Evolutionary conservation across 2,888 invertebrate genomes (phyloP).

Genomic region (Microctonus brassicae): DNA sequence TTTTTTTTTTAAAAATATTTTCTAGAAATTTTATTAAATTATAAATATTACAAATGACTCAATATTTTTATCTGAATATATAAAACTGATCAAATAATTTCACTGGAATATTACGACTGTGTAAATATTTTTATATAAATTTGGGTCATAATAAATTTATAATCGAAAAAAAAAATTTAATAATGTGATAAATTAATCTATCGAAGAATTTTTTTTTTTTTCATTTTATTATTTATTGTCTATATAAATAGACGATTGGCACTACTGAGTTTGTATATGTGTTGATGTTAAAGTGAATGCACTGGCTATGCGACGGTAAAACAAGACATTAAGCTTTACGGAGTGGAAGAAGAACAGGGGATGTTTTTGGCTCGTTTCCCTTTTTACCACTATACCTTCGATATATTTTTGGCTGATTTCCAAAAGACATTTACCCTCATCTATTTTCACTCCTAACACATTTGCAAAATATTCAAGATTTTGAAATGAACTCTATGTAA

Average conservation of each 20-base stretch:
- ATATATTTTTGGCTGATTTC: constrained; percentile 26
- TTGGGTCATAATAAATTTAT: too few relatives aligned
- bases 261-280: not conserved
- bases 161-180: too few relatives aligned
- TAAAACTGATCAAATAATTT: too few relatives aligned
- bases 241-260: not conserved
- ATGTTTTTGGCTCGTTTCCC: constrained; percentile 24
- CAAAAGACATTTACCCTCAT: constrained; percentile 10
- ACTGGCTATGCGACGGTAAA: constrained; percentile 38
- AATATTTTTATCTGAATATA: too few relatives aligned
- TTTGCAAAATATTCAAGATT: constrained; percentile 15
- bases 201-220: not conserved
- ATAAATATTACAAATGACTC: too few relatives aligned
- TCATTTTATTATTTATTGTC: not conserved
- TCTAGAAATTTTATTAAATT: too few relatives aligned
- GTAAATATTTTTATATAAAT: too few relatives aligned
- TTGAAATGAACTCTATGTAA: not conserved
- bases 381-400: not conserved
- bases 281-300: constrained; percentile 24
- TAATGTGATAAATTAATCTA: too few relatives aligned
- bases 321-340: constrained; percentile 53
- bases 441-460: too few relatives aligned
- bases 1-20: too few relatives aligned
- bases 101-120: too few relatives aligned
- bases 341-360: constrained; percentile 41